Base-by-base conservation (phyloP, 2,888 invertebrate species). In the Zygothrica quintamaculata region DNA sequence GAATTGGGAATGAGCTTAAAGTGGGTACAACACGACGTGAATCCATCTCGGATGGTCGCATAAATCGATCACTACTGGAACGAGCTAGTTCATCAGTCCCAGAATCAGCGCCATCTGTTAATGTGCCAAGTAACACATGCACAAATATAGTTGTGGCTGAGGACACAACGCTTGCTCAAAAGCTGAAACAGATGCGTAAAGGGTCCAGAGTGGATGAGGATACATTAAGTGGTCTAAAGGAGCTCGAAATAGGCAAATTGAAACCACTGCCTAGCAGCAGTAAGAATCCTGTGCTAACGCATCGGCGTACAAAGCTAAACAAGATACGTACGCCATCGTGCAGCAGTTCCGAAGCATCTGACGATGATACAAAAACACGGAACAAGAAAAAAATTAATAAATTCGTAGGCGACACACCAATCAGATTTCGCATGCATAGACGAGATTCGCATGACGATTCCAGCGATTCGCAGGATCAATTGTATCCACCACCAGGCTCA, bases 311-410 rank as follows among this genome's bases (percentile, higher is more conserved):
- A 65, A 95, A 95, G 90, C 93, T 95, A 78, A 94, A 94, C 75
- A 95, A 95, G 88, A 93, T 93, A 8, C 92, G 95, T 33, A 95
- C 95, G n/a, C 96, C 97, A 4, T 97, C 97, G 50, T 98, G 98
- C 89, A 97, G 97, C 79, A 98, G 97, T 48, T 98, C 98, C 0
- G 98, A 98, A 90, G 96, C 98, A 4, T 97, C 97, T 61, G 98
- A 98, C 90, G 94, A 94, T 79, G 96, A 96, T 88, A 95, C 95
- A 48, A 96, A 96, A 59, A 86, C 88, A 88, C 93, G 94, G 37
- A 93, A 96, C 68, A 96, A 96, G 89, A 96, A 96, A 88, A 93
- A 96, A 51, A 94, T 95, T 9, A 94, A 95, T 66, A 95, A 95
- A 88, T 92, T 95, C 52, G 93, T 92, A 33, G 90, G 90, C n/a